phyloP scores from a whole-genome alignment of 1,140 invertebrate genomes.

The Asobara japonica region DNA sequence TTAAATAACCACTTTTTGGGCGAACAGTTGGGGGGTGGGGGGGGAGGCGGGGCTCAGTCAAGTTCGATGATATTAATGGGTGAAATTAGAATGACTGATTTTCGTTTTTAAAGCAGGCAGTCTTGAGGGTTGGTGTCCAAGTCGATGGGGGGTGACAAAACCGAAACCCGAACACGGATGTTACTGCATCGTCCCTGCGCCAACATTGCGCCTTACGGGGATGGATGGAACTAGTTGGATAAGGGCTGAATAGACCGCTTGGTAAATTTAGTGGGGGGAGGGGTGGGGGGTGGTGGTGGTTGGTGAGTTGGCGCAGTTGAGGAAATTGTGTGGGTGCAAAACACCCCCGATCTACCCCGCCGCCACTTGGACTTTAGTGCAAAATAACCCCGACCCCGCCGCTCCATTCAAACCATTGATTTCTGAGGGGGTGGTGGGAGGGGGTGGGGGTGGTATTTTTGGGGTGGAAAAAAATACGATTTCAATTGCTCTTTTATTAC shows the following conservation, averaged over 20 bases:
- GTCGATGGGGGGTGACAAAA: constrained; percentile 54
- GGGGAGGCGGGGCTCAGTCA: no score
- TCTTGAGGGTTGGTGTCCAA: constrained; percentile 55
- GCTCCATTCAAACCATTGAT: constrained; percentile 34
- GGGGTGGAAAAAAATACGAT: no score
- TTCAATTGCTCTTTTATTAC: no score
- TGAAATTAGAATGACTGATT: background rate
- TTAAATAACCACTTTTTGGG: no score
- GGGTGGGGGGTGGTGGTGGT: background rate
- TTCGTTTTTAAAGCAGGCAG: constrained; percentile 43
- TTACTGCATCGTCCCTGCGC: constrained; percentile 62
- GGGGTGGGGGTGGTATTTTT: no score
- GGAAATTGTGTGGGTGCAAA: constrained; percentile 32
- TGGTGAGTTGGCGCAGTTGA: constrained; percentile 29
- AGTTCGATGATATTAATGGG: background rate
- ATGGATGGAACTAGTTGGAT: constrained; percentile 49
- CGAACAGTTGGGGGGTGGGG: no score
- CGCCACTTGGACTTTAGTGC: background rate
- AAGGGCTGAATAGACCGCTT: constrained; percentile 37
- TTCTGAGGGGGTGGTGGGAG: constrained; percentile 30
- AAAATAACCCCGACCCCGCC: constrained; percentile 12
- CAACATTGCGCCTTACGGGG: constrained; percentile 58
- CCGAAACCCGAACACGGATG: constrained; percentile 57
- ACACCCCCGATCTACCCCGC: background rate
- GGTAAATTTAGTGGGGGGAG: no score